These are phyloP conservation scores for Rhamnusium bicolor DNA, from an alignment of 2,888 invertebrate genomes.

Conservation along the genomic window DNA sequence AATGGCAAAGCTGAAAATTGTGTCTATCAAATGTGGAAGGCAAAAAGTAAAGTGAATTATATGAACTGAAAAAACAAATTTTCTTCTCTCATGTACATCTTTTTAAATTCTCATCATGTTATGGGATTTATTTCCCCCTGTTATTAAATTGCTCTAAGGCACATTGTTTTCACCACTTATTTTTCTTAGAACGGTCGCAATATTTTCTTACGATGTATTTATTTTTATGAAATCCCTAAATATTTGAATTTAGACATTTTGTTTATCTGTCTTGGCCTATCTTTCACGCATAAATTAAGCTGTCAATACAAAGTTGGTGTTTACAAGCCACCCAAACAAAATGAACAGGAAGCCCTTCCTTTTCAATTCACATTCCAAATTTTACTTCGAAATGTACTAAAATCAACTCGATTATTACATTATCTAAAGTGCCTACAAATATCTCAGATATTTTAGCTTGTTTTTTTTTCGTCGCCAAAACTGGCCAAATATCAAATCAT, in stretches of 20 bases:
- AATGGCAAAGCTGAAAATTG: neutral
- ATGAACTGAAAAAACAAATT: neutral
- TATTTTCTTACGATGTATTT: neutral
- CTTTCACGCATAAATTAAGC: constrained; percentile 8
- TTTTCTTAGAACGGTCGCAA: neutral
- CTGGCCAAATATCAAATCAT: no score
- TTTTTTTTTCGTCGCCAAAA: neutral
- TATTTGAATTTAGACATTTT: neutral
- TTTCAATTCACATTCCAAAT: constrained; percentile 8
- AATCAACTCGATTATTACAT: constrained; percentile 36
- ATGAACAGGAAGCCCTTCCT: constrained; percentile 16
- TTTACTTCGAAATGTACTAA: constrained; percentile 25
- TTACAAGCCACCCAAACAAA: constrained; percentile 14
- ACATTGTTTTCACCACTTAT: neutral
- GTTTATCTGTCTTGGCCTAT: neutral
- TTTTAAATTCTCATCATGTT: neutral
- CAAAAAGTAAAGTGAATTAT: neutral
- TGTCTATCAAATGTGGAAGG: neutral
- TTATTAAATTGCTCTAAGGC: neutral
- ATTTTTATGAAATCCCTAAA: neutral
- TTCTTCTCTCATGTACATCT: neutral
- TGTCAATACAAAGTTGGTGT: constrained; percentile 2
- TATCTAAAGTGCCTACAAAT: no score
- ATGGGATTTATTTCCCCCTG: neutral
- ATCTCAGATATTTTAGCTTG: neutral